Evolutionary conservation across 2,888 invertebrate species (phyloP).

Genomic region (Thecophora atra): DNA sequence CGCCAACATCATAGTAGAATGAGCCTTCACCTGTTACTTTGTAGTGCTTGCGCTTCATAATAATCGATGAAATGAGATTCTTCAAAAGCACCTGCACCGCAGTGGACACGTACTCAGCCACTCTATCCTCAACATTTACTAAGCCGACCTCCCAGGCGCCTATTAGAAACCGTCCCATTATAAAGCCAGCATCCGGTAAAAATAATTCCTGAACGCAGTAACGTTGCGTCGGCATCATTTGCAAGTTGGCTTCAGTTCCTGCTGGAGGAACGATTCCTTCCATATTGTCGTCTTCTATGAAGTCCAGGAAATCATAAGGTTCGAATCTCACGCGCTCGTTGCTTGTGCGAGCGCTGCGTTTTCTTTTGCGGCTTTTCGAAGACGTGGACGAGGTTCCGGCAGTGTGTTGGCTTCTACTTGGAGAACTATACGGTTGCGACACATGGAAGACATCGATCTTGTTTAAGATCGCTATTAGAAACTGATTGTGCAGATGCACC

Average conservation of each 20-base stretch:
- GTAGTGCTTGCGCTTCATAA: slow-evolving; percentile 84
- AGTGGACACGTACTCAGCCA: slow-evolving; percentile 82
- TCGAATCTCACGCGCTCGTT: slow-evolving; percentile 73
- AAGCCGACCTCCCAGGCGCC: slow-evolving; percentile 91
- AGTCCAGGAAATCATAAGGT: slow-evolving; percentile 71
- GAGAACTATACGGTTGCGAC: slow-evolving; percentile 47
- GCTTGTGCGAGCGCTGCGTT: slow-evolving; percentile 66
- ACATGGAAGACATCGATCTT: slow-evolving; percentile 70
- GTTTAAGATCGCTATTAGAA: slow-evolving; percentile 80
- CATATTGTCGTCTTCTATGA: slow-evolving; percentile 68
- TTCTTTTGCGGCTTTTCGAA: slow-evolving; percentile 64
- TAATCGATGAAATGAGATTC: slow-evolving; percentile 80
- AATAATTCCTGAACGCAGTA: slow-evolving; percentile 79
- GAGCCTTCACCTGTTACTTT: slow-evolving; percentile 74
- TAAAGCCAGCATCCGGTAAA: slow-evolving; percentile 84
- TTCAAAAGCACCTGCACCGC: slow-evolving; percentile 85
- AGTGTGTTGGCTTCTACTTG: slow-evolving; percentile 22
- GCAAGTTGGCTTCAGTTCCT: slow-evolving; percentile 55
- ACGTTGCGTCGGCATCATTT: slow-evolving; percentile 65
- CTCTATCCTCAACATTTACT: slow-evolving; percentile 84
- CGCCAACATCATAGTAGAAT: slow-evolving; percentile 83
- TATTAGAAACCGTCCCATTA: slow-evolving; percentile 83
- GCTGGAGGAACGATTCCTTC: slow-evolving; percentile 57
- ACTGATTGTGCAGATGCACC: slow-evolving; percentile 85
- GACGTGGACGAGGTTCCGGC: slow-evolving; percentile 39